These are phyloP conservation scores for Pinctada fucata DNA, from an alignment of 2,888 invertebrate genomes.

Conservation along the genomic window DNA sequence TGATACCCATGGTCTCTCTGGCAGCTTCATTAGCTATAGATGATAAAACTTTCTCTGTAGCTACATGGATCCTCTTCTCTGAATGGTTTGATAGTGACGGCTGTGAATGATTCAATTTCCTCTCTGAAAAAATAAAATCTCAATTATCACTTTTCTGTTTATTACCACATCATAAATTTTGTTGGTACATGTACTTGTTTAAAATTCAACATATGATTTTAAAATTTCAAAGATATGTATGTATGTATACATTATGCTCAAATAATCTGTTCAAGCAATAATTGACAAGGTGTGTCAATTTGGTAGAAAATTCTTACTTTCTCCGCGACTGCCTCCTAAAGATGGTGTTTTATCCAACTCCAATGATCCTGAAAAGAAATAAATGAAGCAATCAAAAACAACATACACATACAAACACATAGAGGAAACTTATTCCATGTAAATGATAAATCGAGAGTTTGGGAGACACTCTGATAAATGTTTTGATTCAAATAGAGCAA, in stretches of 20 bases:
- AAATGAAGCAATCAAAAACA: neutral
- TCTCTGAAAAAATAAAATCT: constrained; percentile 52
- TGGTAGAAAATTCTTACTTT: constrained; percentile 68
- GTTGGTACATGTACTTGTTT: too few relatives aligned
- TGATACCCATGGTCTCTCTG: constrained; percentile 60
- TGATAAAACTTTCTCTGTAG: constrained; percentile 73
- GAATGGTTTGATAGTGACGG: constrained; percentile 59
- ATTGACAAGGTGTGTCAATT: too few relatives aligned
- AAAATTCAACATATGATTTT: too few relatives aligned
- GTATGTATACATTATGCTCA: too few relatives aligned
- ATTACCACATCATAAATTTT: too few relatives aligned
- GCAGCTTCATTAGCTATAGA: constrained; percentile 73
- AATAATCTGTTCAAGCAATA: too few relatives aligned
- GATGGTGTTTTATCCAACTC: constrained; percentile 86
- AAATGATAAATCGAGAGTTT: too few relatives aligned
- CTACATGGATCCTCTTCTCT: constrained; percentile 61
- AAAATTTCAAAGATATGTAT: too few relatives aligned
- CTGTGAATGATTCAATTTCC: constrained; percentile 53
- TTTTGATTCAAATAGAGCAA: too few relatives aligned
- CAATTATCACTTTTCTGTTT: too few relatives aligned
- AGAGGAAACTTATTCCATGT: neutral
- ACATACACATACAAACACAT: neutral
- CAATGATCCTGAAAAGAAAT: constrained; percentile 83
- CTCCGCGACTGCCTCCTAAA: constrained; percentile 68
- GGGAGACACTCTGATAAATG: too few relatives aligned